These are phyloP conservation scores for Nanorana parkeri DNA, from an alignment of 2,113 vertebrate species.

Conservation along the genomic window DNA sequence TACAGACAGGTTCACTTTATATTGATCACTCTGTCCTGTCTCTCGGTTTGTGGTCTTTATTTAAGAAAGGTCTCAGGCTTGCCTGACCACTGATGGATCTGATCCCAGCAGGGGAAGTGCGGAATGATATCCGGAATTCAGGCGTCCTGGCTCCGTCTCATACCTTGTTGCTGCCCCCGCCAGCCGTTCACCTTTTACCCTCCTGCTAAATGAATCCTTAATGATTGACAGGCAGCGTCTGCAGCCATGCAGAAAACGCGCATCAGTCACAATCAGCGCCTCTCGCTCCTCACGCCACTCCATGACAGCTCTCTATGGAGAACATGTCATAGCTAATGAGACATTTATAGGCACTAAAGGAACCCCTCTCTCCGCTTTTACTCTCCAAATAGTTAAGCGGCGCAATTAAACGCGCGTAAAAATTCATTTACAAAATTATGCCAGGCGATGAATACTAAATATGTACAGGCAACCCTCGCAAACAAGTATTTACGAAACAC, in stretches of 20 bases:
- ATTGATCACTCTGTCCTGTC: no score
- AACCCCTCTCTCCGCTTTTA: not conserved
- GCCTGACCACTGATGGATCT: not conserved
- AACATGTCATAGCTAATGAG: constrained; percentile 37
- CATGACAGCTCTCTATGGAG: constrained; percentile 26
- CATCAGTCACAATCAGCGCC: constrained; percentile 45
- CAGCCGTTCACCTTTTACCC: constrained; percentile 28
- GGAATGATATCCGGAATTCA: not conserved
- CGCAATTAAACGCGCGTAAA: constrained; percentile 31
- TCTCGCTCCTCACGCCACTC: constrained; percentile 1
- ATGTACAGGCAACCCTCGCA: not conserved
- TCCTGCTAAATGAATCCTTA: constrained; percentile 25
- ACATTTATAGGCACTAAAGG: constrained; percentile 19
- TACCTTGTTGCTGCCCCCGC: constrained; percentile 10
- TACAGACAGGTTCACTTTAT: no score
- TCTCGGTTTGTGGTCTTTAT: not conserved
- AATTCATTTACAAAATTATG: constrained; percentile 29
- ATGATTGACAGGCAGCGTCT: constrained; percentile 32
- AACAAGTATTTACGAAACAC: no score
- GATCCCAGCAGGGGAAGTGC: not conserved
- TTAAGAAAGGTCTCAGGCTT: no score
- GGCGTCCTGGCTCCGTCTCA: not conserved
- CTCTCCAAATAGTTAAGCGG: constrained; percentile 32
- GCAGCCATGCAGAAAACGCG: constrained; percentile 36
- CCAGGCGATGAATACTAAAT: constrained; percentile 19